Base-by-base conservation (phyloP, 2,797 vertebrate species). In the Girardinus metallicus region DNA sequence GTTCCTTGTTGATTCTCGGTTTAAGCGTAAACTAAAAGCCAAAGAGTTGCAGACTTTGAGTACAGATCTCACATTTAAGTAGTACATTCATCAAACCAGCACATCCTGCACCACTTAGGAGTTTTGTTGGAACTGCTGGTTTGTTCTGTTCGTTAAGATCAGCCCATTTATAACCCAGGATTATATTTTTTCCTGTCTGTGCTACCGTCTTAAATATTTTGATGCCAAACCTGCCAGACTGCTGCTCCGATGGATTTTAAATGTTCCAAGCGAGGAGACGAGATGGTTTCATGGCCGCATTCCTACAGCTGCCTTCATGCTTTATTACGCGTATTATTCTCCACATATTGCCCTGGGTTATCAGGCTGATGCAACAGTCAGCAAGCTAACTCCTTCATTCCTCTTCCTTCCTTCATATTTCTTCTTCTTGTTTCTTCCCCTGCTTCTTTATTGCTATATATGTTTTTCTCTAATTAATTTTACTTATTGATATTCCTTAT, bases 311-410 rank as follows among this genome's bases (percentile, higher is more conserved):
- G 86, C 85, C 85, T 84, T 87, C 91, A 92, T 73, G 84, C 86
- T 88, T 86, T 83, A 82, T 94, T 87, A 93, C 77, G 84, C 76
- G 49, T 88, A 89, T 94, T 92, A 93, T 93, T 95, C 94, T 95
- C 92, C 93, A 88, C 88, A 83, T 75, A 76, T 89, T 83, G 93
- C 91, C 90, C 86, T 91, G 73, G 87, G 91, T 92, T 81, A 89
- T 83, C 85, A 72, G 29, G 85, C 91, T 94, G 94, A 94, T 76
- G 93, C 90, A 94, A 93, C 86, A 89, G 81, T 84, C 88, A 74
- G 93, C 88, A 94, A 94, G 88, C 75, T 87, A 75, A 29, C 74
- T 80, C 84, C 80, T 78, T 41, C 53, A 10, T 78, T 87, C 84
- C 36, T 72, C 76, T 80, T 80, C 82, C 78, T 83, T 83, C 71